Percentiles rank a stretch among this genome's conserved stretches.
Conservation (phyloP, 2,888 invertebrate genomes). For the Acheta domesticus region DNA sequence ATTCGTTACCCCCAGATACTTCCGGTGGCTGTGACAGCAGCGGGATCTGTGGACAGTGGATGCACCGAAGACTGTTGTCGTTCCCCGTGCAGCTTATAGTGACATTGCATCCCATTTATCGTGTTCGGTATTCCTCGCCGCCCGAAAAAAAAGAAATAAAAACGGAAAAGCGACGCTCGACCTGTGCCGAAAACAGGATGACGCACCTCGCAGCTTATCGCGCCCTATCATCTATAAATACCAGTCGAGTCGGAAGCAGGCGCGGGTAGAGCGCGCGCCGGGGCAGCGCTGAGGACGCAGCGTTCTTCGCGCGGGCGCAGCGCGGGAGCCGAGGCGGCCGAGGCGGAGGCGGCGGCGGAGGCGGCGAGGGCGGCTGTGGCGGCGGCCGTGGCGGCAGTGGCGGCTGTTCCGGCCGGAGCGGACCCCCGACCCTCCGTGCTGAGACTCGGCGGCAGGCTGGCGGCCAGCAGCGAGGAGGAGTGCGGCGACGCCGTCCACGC, state of each 20-base stretch:
- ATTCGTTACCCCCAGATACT: no score
- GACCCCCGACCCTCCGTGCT: constrained; percentile 7
- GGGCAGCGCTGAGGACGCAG: background rate
- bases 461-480: constrained; percentile 18
- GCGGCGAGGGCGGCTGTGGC: background rate
- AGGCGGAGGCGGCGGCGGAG: background rate
- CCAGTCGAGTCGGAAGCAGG: background rate
- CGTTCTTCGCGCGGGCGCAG: background rate
- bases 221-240: background rate
- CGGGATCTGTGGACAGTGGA: no score
- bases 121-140: no score
- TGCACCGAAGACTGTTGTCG: no score
- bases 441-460: constrained; percentile 5
- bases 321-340: background rate
- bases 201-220: background rate
- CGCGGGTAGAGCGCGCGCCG: background rate
- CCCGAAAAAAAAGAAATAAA: no score
- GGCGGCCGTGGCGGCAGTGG: background rate
- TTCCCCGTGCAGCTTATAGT: no score
- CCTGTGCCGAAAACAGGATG: background rate
- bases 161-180: no score
- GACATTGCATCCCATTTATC: no score
- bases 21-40: no score
- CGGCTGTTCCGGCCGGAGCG: constrained; percentile 1
- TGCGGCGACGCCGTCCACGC: background rate